Base-by-base conservation (phyloP, 2,113 vertebrate genomes). In the Microcebus murinus region DNA sequence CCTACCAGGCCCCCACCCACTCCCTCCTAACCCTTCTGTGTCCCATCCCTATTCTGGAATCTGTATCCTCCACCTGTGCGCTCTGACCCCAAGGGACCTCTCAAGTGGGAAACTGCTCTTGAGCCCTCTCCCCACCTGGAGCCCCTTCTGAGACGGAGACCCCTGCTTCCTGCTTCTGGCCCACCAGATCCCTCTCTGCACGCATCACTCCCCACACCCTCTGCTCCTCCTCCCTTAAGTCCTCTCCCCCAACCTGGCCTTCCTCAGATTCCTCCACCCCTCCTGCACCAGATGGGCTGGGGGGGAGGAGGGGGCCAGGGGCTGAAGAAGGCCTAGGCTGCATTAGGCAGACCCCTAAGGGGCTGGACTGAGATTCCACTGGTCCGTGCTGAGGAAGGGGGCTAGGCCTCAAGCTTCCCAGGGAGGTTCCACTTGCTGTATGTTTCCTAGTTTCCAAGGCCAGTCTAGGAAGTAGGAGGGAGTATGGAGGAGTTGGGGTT, bases 251-350 rank as follows among this genome's bases (percentile, higher is more conserved):
- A 31, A 18, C 45, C 65, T 15, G n/a, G 67, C 63, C 42, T 82
- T 70, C 25, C 70, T 65, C 39, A 55, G 57, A 7, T 65, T 67
- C 59, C 80, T 45, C 39, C 34, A 29, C 23, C 67, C 31, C 34
- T 34, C 20, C 76, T 74, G 27, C 52, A 4, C 61, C 17, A 4
- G 68, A 68, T 92, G 70, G 99, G 17, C 99, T 98, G 61, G 99
- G 99, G 98, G 98, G 92, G 99, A 99, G 98, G 99, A 99, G 96
- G 99, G 98, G 50, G 98, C 99, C 97, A 98, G 94, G 99, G 99
- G 95, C 99, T 61, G 45, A 74, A 50, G 55, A 68, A 45, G 34
- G 39, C 82, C 48, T 73, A 80, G 77, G 52, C 80, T 21, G 42
- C 20, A 3, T 81, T 34, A 45, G 9, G 59, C 67, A 68, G 74